phyloP scores from a whole-genome alignment of 2,888 invertebrate species.

The Subacronicta megacephala region DNA sequence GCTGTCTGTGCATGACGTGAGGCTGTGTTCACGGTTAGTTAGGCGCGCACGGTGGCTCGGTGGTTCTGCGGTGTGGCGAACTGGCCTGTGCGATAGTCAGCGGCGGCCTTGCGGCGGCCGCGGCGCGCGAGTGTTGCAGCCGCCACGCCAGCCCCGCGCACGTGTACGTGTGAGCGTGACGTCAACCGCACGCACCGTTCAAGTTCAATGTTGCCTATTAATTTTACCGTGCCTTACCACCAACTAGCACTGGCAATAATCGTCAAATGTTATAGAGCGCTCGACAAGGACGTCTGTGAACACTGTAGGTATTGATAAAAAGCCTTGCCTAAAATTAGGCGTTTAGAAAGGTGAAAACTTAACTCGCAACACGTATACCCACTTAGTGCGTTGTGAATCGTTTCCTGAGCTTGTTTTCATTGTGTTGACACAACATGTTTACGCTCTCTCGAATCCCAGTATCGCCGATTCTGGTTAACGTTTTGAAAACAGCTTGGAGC shows the following conservation, averaged over 20 bases:
- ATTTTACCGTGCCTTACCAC: slow-evolving; percentile 75
- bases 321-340: slow-evolving; percentile 19
- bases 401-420: slow-evolving; percentile 33
- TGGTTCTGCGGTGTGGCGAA: slow-evolving; percentile 48
- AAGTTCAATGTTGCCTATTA: slow-evolving; percentile 88
- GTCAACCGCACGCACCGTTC: slow-evolving; percentile 83
- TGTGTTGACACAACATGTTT: slow-evolving; percentile 41
- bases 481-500: slow-evolving; percentile 75
- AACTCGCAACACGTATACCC: slow-evolving; percentile 26
- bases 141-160: slow-evolving; percentile 58
- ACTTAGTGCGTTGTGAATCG: slow-evolving; percentile 29
- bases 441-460: slow-evolving; percentile 30
- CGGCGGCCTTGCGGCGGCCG: slow-evolving; percentile 71
- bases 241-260: slow-evolving; percentile 55
- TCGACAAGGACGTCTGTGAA: slow-evolving; percentile 48
- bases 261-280: slow-evolving; percentile 34
- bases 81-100: slow-evolving; percentile 69
- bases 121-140: slow-evolving; percentile 60
- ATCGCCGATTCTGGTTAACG: slow-evolving; percentile 63
- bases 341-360: slow-evolving; percentile 52
- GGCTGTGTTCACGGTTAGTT: slow-evolving; percentile 64
- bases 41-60: slow-evolving; percentile 44
- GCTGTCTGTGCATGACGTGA: slow-evolving; percentile 39
- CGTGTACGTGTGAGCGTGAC: slow-evolving; percentile 73
- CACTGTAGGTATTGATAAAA: slow-evolving; percentile 27